phyloP scores from a whole-genome alignment of 2,888 invertebrate species.

The Lasioglossum oenotherae region DNA sequence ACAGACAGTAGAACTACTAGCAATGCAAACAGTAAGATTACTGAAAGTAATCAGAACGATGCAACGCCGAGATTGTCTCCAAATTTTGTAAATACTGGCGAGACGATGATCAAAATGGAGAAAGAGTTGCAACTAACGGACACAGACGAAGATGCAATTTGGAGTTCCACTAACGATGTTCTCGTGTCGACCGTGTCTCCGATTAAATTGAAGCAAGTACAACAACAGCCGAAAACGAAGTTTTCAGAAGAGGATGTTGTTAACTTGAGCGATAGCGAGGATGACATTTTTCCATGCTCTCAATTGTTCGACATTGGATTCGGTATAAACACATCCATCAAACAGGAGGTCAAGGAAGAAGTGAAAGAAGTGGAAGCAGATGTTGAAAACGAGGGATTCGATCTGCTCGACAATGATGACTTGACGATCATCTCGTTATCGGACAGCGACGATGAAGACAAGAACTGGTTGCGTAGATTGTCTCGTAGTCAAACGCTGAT shows the following conservation, averaged over 20 bases:
- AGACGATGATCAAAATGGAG: constrained; percentile 50
- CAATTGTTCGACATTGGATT: constrained; percentile 85
- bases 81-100: constrained; percentile 1
- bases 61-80: not conserved
- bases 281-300: constrained; percentile 85
- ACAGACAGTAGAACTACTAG: not conserved
- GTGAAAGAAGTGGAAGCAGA: constrained; percentile 11
- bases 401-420: constrained; percentile 63
- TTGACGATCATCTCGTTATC: constrained; percentile 69
- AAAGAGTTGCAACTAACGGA: constrained; percentile 59
- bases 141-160: constrained; percentile 44
- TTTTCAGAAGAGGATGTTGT: constrained; percentile 85
- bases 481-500: constrained; percentile 69
- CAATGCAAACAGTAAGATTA: not conserved
- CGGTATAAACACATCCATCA: constrained; percentile 53
- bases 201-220: constrained; percentile 73
- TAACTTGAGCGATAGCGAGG: constrained; percentile 86
- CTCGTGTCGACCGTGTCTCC: constrained; percentile 8
- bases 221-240: constrained; percentile 81
- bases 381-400: constrained; percentile 50
- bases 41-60: not conserved
- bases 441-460: constrained; percentile 78
- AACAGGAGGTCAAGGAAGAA: constrained; percentile 66
- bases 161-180: not conserved
- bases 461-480: constrained; percentile 73